These are phyloP conservation scores for Noctuana brunneofusca DNA, from an alignment of 2,888 invertebrate genomes.

Conservation along the genomic window DNA sequence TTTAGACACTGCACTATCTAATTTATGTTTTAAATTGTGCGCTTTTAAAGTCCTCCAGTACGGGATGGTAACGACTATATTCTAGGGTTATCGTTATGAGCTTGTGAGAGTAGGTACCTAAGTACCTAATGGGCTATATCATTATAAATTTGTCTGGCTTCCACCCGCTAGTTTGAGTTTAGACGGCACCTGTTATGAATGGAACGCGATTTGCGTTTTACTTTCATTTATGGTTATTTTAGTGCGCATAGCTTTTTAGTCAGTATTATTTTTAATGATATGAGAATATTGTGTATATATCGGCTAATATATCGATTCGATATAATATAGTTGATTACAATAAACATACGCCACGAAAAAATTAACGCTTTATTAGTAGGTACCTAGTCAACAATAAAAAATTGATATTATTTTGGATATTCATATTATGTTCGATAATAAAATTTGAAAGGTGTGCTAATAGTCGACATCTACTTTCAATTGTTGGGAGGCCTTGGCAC, in stretches of 20 bases:
- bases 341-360: no score
- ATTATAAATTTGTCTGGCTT: constrained; percentile 74
- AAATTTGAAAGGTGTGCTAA: constrained; percentile 50
- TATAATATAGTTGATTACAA: no score
- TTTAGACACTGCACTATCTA: constrained; percentile 80
- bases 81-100: constrained; percentile 68
- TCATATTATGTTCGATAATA: constrained; percentile 6
- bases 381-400: neutral
- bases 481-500: constrained; percentile 72
- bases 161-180: constrained; percentile 46
- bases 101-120: constrained; percentile 48
- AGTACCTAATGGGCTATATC: constrained; percentile 65
- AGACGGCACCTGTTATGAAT: constrained; percentile 59
- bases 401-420: neutral
- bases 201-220: constrained; percentile 52
- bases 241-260: constrained; percentile 7
- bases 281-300: no score
- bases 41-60: constrained; percentile 64
- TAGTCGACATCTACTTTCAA: constrained; percentile 68
- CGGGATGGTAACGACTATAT: constrained; percentile 65
- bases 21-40: constrained; percentile 79
- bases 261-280: neutral
- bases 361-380: no score
- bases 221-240: constrained; percentile 43
- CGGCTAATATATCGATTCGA: no score